phyloP scores from a whole-genome alignment of 1,140 invertebrate genomes.

The Drosophila santomea region DNA sequence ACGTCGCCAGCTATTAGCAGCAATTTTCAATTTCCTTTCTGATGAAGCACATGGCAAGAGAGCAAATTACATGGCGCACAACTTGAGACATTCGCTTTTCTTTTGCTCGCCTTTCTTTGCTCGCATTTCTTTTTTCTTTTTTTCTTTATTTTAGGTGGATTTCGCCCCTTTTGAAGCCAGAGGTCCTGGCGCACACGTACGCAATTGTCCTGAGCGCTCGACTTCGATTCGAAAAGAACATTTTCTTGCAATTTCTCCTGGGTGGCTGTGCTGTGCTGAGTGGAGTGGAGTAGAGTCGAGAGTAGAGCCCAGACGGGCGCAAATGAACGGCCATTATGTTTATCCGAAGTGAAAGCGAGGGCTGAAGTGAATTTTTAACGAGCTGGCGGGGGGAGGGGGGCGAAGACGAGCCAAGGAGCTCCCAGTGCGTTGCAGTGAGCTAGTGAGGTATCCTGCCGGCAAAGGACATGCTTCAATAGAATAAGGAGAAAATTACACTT shows the following conservation, averaged over 20 bases:
- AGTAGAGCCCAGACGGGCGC: slow-evolving; percentile 44
- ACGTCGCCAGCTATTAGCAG: slow-evolving; percentile 69
- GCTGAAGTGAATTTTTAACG: slow-evolving; percentile 81
- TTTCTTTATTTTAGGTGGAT: slow-evolving; percentile 2
- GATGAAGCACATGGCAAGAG: slow-evolving; percentile 84
- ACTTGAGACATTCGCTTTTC: slow-evolving; percentile 59
- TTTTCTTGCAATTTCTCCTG: slow-evolving; percentile 67
- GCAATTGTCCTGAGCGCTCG: slow-evolving; percentile 74
- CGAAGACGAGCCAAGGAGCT: slow-evolving; percentile 22
- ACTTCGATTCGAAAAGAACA: slow-evolving; percentile 65
- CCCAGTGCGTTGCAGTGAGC: slow-evolving; percentile 73
- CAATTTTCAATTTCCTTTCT: slow-evolving; percentile 85
- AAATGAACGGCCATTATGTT: slow-evolving; percentile 83
- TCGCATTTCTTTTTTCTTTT: not conserved
- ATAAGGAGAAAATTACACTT: slow-evolving; percentile 83
- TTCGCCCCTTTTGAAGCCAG: slow-evolving; percentile 27
- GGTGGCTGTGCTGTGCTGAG: slow-evolving; percentile 24
- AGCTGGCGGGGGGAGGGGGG: slow-evolving; percentile 6
- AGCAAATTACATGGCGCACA: slow-evolving; percentile 83
- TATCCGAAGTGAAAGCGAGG: slow-evolving; percentile 77
- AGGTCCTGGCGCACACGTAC: slow-evolving; percentile 62
- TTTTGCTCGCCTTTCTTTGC: slow-evolving; percentile 15
- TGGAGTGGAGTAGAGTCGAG: slow-evolving; percentile 33
- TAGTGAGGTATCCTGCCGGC: slow-evolving; percentile 62
- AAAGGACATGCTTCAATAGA: slow-evolving; percentile 82